A percentile compares a stretch with the other conserved stretches of the same genome.
These are phyloP conservation scores for Sebastolobus altivelis DNA, from an alignment of 2,797 vertebrate genomes.

Conservation along the genomic window DNA sequence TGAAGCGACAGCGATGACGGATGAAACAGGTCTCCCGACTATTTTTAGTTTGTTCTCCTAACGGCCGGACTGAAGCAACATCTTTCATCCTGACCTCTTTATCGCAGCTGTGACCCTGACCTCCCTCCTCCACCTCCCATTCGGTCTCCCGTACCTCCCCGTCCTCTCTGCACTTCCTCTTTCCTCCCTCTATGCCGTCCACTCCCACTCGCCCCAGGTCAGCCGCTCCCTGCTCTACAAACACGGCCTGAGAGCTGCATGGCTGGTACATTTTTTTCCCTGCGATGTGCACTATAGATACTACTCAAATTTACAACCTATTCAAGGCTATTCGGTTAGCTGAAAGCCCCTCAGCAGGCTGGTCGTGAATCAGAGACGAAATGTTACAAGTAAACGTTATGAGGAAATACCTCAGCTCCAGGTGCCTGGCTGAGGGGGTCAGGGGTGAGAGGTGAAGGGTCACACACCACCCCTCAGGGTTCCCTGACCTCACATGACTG, in stretches of 20 bases:
- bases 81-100: slow-evolving; percentile 81
- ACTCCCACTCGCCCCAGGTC: slow-evolving; percentile 45
- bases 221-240: slow-evolving; percentile 32
- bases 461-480: slow-evolving; percentile 74
- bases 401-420: slow-evolving; percentile 83
- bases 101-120: slow-evolving; percentile 81
- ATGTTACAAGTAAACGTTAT: slow-evolving; percentile 70
- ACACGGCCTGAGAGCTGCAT: not conserved
- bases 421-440: slow-evolving; percentile 72
- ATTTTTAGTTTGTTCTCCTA: slow-evolving; percentile 80
- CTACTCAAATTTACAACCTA: slow-evolving; percentile 21
- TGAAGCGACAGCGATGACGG: slow-evolving; percentile 39
- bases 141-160: slow-evolving; percentile 58
- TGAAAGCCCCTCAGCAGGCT: not conserved
- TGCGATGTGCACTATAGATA: slow-evolving; percentile 1
- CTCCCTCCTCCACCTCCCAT: slow-evolving; percentile 47
- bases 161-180: slow-evolving; percentile 57
- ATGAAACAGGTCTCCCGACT: slow-evolving; percentile 60
- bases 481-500: slow-evolving; percentile 75
- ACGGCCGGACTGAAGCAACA: slow-evolving; percentile 63
- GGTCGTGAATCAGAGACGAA: slow-evolving; percentile 53
- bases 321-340: not conserved
- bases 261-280: not conserved
- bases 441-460: slow-evolving; percentile 75
- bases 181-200: slow-evolving; percentile 21